Percentiles rank a stretch among this genome's conserved stretches.
phyloP scores from a whole-genome alignment of 2,888 invertebrate species.

The Iselma pallidipennis region DNA sequence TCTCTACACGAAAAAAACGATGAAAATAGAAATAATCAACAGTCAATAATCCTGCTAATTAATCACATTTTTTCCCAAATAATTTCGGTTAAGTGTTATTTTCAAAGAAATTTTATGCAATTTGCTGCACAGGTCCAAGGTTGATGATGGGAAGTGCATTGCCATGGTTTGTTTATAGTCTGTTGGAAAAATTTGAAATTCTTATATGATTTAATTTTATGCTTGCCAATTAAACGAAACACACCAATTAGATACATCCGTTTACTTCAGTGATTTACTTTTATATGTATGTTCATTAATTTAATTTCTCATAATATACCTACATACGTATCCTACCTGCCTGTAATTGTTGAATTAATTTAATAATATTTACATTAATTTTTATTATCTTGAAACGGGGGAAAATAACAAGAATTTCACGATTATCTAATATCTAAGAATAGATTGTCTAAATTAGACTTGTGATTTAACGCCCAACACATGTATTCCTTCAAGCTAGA shows the following conservation, averaged over 20 bases:
- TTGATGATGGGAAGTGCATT: neutral
- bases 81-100: neutral
- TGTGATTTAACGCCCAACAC: no score
- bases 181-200: neutral
- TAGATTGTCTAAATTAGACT: no score
- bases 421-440: no score
- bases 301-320: neutral
- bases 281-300: neutral
- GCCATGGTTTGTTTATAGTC: neutral
- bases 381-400: no score
- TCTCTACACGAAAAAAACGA: no score
- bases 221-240: neutral
- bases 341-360: no score
- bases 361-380: no score
- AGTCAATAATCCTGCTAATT: neutral
- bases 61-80: neutral
- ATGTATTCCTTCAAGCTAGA: no score
- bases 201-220: neutral
- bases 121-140: neutral
- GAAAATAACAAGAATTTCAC: no score
- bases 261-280: conserved; percentile 1
- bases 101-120: neutral
- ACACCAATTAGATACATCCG: neutral
- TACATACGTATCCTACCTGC: no score
- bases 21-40: neutral